Evolutionary conservation across 2,888 invertebrate genomes (phyloP), one percentile per base, ranked within the genome.

Genomic region (Diabrotica balteata): DNA sequence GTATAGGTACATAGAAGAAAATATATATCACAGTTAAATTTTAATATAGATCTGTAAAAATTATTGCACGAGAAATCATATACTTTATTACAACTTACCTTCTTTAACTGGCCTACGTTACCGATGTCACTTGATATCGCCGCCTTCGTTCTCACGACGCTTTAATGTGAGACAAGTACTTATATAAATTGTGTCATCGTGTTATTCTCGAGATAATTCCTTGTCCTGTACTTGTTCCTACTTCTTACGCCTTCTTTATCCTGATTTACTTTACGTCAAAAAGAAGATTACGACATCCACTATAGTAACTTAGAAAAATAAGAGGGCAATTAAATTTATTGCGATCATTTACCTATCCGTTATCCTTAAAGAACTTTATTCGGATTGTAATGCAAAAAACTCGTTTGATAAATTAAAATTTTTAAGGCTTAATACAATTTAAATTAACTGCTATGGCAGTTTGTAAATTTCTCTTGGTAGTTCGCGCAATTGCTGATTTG

Each of bases 161-260:
- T 78, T 78, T 80, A 80, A 81, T 80, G 80, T 76, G 77, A 78
- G 79, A 80, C 81, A 81, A 82, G 80, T 81, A 80, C 80, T 80
- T 80, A 79, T 79, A 81, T 81, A 80, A 82, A 82, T 81, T 80
- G 80, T 80, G 80, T 79, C 80, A 80, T 80, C 80, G 78, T 80
- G 79, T 80, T 78, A 78, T 80, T 76, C 80, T 79, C 73, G 77
- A 77, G 79, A 80, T 80, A 79, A 80, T 80, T 78, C 78, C 78
- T 77, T 73, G 76, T 78, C 77, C 68, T 69, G 73, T 69, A 71
- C 69, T 72, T 70, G 74, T 72, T 72, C 69, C 68, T 64, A 64
- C 72, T 75, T 66, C 67, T 67, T 69, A 70, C 70, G 69, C 69
- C 70, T 72, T 72, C 71, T 72, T 75, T 70, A 75, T 75, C 73